Evolutionary conservation across 2,888 invertebrate genomes (phyloP).

Genomic region (Nudaria mundana): DNA sequence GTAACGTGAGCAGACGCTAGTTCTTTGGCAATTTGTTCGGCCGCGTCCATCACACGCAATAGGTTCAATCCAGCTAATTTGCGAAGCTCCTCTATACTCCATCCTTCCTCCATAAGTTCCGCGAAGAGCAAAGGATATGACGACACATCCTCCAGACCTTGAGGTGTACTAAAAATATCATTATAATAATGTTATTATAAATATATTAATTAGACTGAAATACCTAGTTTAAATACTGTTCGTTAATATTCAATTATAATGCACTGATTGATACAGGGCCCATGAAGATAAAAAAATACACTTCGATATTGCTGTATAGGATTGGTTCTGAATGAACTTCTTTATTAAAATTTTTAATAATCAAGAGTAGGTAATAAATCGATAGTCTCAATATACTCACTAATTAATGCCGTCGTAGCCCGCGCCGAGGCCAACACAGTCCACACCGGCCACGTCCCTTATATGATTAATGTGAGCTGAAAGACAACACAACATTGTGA

Average conservation of each 20-base stretch:
- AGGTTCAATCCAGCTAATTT: constrained; percentile 90
- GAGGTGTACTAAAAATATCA: constrained; percentile 83
- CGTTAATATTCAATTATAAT: too few relatives aligned
- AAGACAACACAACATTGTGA: constrained; percentile 42
- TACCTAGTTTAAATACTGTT: too few relatives aligned
- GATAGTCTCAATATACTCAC: constrained; percentile 83
- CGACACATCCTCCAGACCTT: constrained; percentile 90
- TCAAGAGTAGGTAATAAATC: too few relatives aligned
- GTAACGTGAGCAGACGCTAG: constrained; percentile 85
- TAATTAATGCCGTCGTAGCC: constrained; percentile 95
- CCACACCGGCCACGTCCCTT: constrained; percentile 90
- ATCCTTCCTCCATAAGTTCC: constrained; percentile 88
- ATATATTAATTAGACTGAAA: not conserved
- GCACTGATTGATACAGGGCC: too few relatives aligned
- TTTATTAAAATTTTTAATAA: too few relatives aligned
- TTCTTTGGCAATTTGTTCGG: constrained; percentile 87
- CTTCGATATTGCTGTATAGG: too few relatives aligned
- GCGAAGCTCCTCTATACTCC: constrained; percentile 89
- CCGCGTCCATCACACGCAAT: constrained; percentile 85
- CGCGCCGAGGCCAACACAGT: constrained; percentile 93
- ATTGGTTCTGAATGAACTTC: too few relatives aligned
- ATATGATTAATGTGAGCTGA: constrained; percentile 95
- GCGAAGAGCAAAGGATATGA: constrained; percentile 90
- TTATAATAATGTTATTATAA: not conserved
- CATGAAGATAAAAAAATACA: too few relatives aligned